Evolutionary conservation across 1,140 invertebrate genomes (phyloP), one percentile per base, ranked within the genome.

Genomic region (Trichogramma pretiosum): DNA sequence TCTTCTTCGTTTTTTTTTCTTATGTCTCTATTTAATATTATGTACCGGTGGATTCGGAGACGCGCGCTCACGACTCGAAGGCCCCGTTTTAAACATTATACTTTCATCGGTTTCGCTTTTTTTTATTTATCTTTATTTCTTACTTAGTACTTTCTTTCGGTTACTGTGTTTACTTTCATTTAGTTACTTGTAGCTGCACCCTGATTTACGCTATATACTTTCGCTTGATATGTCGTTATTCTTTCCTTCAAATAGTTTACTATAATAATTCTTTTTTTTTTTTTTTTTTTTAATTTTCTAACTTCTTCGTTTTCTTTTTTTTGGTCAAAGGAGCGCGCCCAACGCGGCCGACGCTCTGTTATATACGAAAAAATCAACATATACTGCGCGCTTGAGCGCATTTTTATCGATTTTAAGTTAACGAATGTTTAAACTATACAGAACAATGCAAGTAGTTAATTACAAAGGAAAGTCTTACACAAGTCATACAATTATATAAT

Each of bases 131-230:
- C n/a, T n/a, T n/a, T n/a, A n/a, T 38, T 38, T 38, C 36, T 18
- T 21, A 38, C 19, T 21, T n/a, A n/a, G 18, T 38, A 21, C 36
- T 32, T 8, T 9, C 17, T 30, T 33, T 22, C 23, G 16, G 8
- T n/a, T 43, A n/a, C n/a, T n/a, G n/a, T n/a, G n/a, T 32, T 10
- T 46, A 50, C 48, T 50, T 50, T 50, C 43, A 50, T 45, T 30
- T 10, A 7, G 3, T 42, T 48, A 10, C 23, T n/a, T 5, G 16
- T 34, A 34, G 16, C 5, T 34, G 24, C 32, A 28, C 32, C 19
- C 33, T 40, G 35, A 19, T 40, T 46, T 36, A 28, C n/a, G n/a
- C n/a, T n/a, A n/a, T n/a, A n/a, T n/a, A n/a, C 24, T 11, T 11
- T 28, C 5, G 24, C 5, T 28, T 28, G 24, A 28, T 28, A 28